Evolutionary conservation across 2,797 vertebrate genomes (phyloP).

Genomic region (Cheirogaleus major): DNA sequence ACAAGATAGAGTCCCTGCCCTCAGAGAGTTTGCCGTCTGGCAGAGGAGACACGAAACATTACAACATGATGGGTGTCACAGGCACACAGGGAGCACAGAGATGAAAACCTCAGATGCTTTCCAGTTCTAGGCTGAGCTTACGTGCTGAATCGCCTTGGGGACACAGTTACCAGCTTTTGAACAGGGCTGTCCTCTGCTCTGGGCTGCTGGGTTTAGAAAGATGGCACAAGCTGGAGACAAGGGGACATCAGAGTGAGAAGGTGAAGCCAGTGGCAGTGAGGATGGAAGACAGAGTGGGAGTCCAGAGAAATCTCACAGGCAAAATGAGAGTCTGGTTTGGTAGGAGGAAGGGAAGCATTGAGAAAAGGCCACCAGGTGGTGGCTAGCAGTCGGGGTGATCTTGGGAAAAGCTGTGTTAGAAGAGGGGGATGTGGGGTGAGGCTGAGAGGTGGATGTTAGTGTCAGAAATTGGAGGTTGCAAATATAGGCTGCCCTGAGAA

Average conservation of each 20-base stretch:
- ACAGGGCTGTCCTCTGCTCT: neutral
- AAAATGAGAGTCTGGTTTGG: neutral
- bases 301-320: neutral
- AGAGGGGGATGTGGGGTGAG: no score
- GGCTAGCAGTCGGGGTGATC: neutral
- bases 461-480: neutral
- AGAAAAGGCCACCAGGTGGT: neutral
- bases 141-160: fast-evolving
- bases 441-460: neutral
- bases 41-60: neutral
- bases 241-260: neutral
- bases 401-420: neutral
- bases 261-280: neutral
- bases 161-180: neutral
- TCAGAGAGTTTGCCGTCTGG: neutral
- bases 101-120: neutral
- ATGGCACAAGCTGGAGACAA: neutral
- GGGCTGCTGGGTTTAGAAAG: neutral
- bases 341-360: neutral
- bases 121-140: neutral
- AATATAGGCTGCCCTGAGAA: neutral
- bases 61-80: fast-evolving
- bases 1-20: neutral
- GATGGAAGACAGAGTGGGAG: neutral
- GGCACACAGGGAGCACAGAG: neutral